Percentiles rank a stretch among this genome's conserved stretches.
phyloP scores from a whole-genome alignment of 2,888 invertebrate species.

The Orthonevra nobilis region DNA sequence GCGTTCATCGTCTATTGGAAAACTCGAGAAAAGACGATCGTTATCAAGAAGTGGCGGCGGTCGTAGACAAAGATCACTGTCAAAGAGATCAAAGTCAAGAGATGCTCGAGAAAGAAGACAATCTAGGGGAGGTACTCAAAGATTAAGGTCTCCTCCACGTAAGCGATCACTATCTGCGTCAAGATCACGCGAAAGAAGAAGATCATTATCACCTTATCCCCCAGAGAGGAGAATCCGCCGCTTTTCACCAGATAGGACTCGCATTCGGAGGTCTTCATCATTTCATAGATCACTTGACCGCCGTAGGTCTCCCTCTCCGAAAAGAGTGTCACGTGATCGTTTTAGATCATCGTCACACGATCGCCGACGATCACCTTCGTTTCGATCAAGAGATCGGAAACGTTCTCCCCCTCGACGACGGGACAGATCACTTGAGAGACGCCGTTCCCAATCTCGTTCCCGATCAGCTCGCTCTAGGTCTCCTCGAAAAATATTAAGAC shows the following conservation, averaged over 20 bases:
- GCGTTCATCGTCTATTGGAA: constrained; percentile 25
- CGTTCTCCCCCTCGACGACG: constrained; percentile 43
- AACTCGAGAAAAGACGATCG: constrained; percentile 11
- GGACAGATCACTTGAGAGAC: constrained; percentile 71
- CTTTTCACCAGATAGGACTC: constrained; percentile 21
- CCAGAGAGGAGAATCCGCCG: constrained; percentile 23
- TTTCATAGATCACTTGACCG: constrained; percentile 36
- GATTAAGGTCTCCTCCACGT: neutral
- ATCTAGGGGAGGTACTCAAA: neutral
- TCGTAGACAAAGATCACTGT: constrained; percentile 19
- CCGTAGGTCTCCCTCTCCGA: constrained; percentile 27
- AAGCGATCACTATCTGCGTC: constrained; percentile 31
- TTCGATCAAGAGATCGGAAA: constrained; percentile 43
- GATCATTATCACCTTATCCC: constrained; percentile 31
- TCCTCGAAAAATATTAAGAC: constrained; percentile 21
- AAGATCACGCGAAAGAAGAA: constrained; percentile 34
- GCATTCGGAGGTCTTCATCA: constrained; percentile 38
- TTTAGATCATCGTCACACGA: constrained; percentile 31
- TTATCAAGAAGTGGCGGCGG: constrained; percentile 23
- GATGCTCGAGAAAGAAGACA: neutral
- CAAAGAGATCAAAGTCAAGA: constrained; percentile 17
- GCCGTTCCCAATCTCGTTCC: constrained; percentile 71
- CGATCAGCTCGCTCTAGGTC: constrained; percentile 60
- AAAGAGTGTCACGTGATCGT: no score
- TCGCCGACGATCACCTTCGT: constrained; percentile 47